Conservation (phyloP, 2,797 vertebrate genomes). For the Diceros bicornis region DNA sequence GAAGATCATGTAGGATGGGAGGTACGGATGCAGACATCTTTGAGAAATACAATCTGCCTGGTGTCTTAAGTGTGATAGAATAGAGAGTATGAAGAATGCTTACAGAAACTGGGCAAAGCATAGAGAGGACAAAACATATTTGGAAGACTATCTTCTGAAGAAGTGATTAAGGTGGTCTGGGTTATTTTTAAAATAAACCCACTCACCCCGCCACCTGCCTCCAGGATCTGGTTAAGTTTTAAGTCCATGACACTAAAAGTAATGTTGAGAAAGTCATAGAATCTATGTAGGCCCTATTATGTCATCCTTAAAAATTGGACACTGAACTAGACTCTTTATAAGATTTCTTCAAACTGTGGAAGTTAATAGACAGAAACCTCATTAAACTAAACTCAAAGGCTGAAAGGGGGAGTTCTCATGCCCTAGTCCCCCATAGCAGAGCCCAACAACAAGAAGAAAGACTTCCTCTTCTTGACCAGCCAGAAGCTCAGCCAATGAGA, state of each 20-base stretch:
- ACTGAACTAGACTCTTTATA: background rate
- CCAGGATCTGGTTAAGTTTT: background rate
- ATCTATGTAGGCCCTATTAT: background rate
- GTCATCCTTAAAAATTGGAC: background rate
- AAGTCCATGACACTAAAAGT: no score
- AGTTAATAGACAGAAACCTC: no score
- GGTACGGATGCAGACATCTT: no score
- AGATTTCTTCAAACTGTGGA: background rate
- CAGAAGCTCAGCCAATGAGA: no score
- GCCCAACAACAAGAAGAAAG: no score
- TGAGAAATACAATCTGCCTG: background rate
- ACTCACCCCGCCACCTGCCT: rapidly evolving
- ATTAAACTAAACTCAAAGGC: no score
- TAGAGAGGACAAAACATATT: background rate
- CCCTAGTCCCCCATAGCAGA: no score
- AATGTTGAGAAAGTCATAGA: background rate
- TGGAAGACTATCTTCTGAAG: background rate
- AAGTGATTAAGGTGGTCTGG: background rate
- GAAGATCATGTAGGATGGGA: background rate
- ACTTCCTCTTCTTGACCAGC: no score
- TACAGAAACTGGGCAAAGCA: background rate
- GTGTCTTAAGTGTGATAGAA: background rate
- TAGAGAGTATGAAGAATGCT: background rate
- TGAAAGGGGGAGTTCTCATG: no score
- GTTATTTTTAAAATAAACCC: background rate